Conservation (phyloP, 2,797 vertebrate species). For the Chiroxiphia lanceolata region DNA sequence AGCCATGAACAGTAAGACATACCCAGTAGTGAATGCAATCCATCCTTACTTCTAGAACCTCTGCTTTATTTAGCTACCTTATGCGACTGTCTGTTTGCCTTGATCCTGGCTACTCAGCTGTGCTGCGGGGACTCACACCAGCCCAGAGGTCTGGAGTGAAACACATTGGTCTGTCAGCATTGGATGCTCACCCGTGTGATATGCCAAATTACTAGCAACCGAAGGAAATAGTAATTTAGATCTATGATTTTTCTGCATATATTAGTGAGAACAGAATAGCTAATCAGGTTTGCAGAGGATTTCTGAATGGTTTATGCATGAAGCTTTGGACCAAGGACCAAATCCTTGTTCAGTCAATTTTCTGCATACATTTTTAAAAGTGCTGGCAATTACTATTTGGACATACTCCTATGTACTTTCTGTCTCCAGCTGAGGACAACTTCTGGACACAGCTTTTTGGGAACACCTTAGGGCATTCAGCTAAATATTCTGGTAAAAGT, state of each 20-base stretch:
- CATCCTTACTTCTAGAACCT: neutral
- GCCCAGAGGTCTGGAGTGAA: neutral
- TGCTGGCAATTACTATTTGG: neutral
- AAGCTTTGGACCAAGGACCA: neutral
- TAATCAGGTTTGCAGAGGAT: neutral
- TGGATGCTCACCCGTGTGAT: neutral
- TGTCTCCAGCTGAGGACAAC: neutral
- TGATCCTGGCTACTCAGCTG: neutral
- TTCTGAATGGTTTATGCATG: neutral
- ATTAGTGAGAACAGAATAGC: neutral
- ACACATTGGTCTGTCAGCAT: neutral
- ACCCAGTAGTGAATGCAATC: neutral
- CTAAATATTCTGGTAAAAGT: neutral
- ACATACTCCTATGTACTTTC: neutral
- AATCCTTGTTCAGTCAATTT: neutral
- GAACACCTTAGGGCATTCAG: neutral
- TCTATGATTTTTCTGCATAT: neutral
- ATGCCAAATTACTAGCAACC: neutral
- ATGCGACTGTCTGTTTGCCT: neutral
- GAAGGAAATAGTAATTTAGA: neutral
- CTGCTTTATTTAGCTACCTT: neutral
- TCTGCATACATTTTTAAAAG: neutral
- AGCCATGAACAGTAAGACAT: neutral
- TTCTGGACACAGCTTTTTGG: neutral
- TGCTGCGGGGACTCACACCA: rapidly evolving